A percentile compares a stretch with the other conserved stretches of the same genome.
Conservation (phyloP, 2,888 invertebrate species). For the Cheilosia vulpina region DNA sequence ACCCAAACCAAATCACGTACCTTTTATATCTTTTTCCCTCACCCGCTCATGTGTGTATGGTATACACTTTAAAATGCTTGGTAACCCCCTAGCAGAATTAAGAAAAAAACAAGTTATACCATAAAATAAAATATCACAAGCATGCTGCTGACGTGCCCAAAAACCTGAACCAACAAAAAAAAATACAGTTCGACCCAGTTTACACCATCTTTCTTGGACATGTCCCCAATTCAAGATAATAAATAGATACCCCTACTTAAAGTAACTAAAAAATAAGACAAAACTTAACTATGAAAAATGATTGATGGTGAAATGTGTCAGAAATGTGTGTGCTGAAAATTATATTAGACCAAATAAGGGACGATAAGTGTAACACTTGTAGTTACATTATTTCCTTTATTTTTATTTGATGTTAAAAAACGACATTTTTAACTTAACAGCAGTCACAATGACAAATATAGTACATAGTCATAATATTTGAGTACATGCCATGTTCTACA, state of each 20-base stretch:
- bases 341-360: conserved; percentile 2
- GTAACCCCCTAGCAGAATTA: too few relatives aligned
- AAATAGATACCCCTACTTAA: conserved; percentile 15
- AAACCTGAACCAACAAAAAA: too few relatives aligned
- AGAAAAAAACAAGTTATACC: too few relatives aligned
- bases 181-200: neutral
- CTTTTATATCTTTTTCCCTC: too few relatives aligned
- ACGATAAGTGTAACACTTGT: conserved; percentile 39
- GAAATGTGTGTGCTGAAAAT: conserved; percentile 47
- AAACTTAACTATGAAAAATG: conserved; percentile 50
- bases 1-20: too few relatives aligned
- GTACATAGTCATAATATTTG: conserved; percentile 74
- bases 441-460: conserved; percentile 67
- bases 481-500: conserved; percentile 72
- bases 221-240: neutral
- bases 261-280: conserved; percentile 33
- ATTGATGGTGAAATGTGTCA: conserved; percentile 51
- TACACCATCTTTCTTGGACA: neutral
- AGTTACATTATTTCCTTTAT: conserved; percentile 18
- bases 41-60: too few relatives aligned
- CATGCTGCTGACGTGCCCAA: too few relatives aligned
- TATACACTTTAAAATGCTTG: too few relatives aligned
- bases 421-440: conserved; percentile 12
- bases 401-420: conserved; percentile 14
- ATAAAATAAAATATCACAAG: too few relatives aligned